Evolutionary conservation across 2,888 invertebrate species (phyloP).

Genomic region (Ceratothoa steindachneri): DNA sequence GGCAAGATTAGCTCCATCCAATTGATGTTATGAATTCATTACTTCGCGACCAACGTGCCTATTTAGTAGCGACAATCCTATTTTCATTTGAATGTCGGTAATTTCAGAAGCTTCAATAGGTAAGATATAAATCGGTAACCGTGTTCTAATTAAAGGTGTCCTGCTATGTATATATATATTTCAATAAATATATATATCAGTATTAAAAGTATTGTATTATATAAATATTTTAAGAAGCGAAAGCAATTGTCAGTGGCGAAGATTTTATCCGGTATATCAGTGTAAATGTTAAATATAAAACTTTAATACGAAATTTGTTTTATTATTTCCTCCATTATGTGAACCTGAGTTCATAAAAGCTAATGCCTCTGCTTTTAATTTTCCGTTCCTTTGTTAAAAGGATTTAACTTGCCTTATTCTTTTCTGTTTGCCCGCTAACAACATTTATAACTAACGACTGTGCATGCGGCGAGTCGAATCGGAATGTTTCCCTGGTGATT

Average conservation of each 20-base stretch:
- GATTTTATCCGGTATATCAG: not conserved
- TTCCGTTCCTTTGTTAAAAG: not conserved
- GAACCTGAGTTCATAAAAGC: not conserved
- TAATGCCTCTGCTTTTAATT: not conserved
- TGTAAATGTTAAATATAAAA: not conserved
- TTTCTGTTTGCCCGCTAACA: not conserved
- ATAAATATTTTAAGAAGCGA: not conserved
- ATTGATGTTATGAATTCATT: too few relatives aligned
- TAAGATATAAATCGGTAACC: not conserved
- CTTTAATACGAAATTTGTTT: not conserved
- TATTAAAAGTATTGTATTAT: conserved; percentile 1
- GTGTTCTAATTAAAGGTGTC: not conserved
- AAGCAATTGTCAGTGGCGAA: not conserved
- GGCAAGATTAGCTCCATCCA: not conserved
- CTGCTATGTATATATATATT: not conserved
- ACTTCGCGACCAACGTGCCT: too few relatives aligned
- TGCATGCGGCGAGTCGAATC: too few relatives aligned
- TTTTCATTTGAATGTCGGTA: too few relatives aligned
- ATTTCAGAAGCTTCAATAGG: not conserved
- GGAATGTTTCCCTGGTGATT: too few relatives aligned
- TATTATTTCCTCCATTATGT: not conserved
- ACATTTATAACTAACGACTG: not conserved
- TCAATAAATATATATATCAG: not conserved
- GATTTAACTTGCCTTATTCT: not conserved
- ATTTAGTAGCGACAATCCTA: too few relatives aligned